A percentile compares a stretch with the other conserved stretches of the same genome.
These are phyloP conservation scores for Halocaridina rubra DNA, from an alignment of 2,888 invertebrate genomes.

Conservation along the genomic window DNA sequence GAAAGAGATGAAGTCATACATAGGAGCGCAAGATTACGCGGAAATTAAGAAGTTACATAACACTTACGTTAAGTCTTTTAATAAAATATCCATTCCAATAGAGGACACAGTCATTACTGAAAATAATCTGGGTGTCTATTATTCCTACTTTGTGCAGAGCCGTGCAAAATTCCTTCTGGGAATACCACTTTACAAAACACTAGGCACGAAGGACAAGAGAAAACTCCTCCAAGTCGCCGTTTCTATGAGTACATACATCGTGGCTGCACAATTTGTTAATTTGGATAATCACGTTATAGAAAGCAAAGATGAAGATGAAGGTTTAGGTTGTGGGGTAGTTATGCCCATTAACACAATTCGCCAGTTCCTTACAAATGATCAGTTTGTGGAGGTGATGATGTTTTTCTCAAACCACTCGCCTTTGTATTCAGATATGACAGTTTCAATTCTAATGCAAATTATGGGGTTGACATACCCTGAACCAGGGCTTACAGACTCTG, in stretches of 20 bases:
- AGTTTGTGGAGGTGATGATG: slow-evolving; percentile 34
- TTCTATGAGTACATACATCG: slow-evolving; percentile 48
- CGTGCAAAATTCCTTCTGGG: slow-evolving; percentile 36
- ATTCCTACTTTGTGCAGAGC: slow-evolving; percentile 27
- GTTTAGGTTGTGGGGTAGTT: background rate
- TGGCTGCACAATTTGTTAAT: slow-evolving; percentile 32
- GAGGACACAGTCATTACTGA: background rate
- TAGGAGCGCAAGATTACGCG: background rate
- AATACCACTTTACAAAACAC: slow-evolving; percentile 29
- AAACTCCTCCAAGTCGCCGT: slow-evolving; percentile 36
- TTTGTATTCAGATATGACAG: slow-evolving; percentile 16
- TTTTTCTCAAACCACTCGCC: slow-evolving; percentile 16
- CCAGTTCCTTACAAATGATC: slow-evolving; percentile 33
- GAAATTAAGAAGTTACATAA: slow-evolving; percentile 16
- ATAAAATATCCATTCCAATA: background rate
- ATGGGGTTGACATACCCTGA: slow-evolving; percentile 32
- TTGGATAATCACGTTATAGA: background rate
- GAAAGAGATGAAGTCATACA: background rate
- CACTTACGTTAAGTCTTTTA: background rate
- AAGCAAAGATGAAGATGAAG: background rate
- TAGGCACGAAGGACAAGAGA: slow-evolving; percentile 2
- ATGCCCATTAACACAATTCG: slow-evolving; percentile 12
- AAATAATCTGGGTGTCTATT: slow-evolving; percentile 11
- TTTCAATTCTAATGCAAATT: slow-evolving; percentile 38
- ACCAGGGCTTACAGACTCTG: slow-evolving; percentile 9